Evolutionary conservation across 1,140 invertebrate genomes (phyloP).

Genomic region (Dendroctonus ponderosae): DNA sequence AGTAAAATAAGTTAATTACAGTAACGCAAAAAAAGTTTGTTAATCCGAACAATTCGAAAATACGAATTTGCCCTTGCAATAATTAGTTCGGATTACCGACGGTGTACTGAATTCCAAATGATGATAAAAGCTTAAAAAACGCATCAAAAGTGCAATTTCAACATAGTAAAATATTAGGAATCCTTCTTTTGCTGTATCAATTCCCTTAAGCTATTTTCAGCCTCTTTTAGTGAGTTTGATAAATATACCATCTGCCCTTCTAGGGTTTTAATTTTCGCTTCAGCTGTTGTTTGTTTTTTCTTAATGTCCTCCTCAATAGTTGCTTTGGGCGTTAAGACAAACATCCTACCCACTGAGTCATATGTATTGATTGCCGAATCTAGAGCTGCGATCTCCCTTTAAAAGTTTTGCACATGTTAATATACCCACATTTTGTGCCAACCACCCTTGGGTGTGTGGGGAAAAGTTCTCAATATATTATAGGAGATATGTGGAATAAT

Average conservation of each 20-base stretch:
- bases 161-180: too few species aligned
- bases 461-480: neutral
- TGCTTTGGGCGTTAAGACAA: conserved; percentile 68
- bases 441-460: neutral
- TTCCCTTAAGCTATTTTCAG: conserved; percentile 81
- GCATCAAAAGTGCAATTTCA: too few species aligned
- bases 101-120: too few species aligned
- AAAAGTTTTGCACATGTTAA: conserved; percentile 27
- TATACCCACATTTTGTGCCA: conserved; percentile 6
- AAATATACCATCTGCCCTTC: conserved; percentile 75
- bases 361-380: conserved; percentile 54
- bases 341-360: conserved; percentile 82
- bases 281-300: conserved; percentile 59
- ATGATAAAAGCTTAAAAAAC: too few species aligned
- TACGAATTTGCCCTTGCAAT: too few species aligned
- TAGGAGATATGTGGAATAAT: neutral
- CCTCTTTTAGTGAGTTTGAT: conserved; percentile 77
- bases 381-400: conserved; percentile 48
- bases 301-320: conserved; percentile 65
- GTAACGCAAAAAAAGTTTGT: too few species aligned
- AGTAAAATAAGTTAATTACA: too few species aligned
- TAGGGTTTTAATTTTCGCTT: conserved; percentile 71
- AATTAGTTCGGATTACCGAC: too few species aligned
- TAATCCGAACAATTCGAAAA: too few species aligned
- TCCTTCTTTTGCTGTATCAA: conserved; percentile 72